Percentiles rank a stretch among this genome's conserved stretches.
Evolutionary conservation across 2,113 vertebrate genomes (phyloP).

Genomic region (Sinocyclocheilus rhinocerous): DNA sequence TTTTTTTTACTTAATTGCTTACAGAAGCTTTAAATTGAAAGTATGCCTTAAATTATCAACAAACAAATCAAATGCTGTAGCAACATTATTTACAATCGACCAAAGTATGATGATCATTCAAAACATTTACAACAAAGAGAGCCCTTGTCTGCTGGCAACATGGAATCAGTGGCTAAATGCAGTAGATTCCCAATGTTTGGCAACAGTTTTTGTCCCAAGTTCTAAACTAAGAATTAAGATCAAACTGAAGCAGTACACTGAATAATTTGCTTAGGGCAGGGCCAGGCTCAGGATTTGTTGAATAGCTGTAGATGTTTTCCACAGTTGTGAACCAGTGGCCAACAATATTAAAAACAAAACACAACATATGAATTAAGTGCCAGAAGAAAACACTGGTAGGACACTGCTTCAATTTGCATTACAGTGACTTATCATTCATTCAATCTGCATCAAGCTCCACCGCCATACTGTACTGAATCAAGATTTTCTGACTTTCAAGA

Average conservation of each 20-base stretch:
- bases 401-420: no score
- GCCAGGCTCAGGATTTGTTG: background rate
- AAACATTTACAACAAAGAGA: slow-evolving; percentile 62
- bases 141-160: slow-evolving; percentile 22
- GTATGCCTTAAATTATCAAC: background rate
- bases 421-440: no score
- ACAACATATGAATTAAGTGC: no score
- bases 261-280: background rate
- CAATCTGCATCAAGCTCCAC: background rate
- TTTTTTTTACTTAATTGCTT: background rate
- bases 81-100: slow-evolving; percentile 65
- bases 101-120: slow-evolving; percentile 57
- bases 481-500: background rate
- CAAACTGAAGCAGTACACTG: background rate
- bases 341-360: no score
- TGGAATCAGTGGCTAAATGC: background rate
- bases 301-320: background rate
- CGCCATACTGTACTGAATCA: background rate
- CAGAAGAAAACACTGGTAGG: no score
- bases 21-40: slow-evolving; percentile 33
- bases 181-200: background rate
- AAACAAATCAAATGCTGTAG: slow-evolving; percentile 40
- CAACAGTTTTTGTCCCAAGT: background rate
- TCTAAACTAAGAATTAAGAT: background rate
- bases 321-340: no score